phyloP scores from a whole-genome alignment of 2,113 vertebrate genomes.

The Crotalus tigris region DNA sequence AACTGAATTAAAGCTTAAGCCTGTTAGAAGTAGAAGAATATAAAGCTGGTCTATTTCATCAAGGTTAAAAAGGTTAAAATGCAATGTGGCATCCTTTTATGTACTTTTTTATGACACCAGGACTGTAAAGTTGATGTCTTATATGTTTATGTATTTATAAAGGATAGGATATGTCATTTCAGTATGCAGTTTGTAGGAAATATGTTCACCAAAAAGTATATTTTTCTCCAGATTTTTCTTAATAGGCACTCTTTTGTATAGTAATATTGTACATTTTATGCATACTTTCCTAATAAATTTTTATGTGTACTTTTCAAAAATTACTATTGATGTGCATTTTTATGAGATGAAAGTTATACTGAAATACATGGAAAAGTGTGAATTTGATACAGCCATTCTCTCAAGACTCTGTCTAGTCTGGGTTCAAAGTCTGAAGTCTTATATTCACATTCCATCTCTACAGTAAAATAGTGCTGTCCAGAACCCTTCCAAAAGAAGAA shows the following conservation, averaged over 20 bases:
- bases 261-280: neutral
- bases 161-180: too few relatives aligned
- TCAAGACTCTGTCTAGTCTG: neutral
- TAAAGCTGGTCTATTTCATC: too few relatives aligned
- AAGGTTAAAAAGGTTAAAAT: too few relatives aligned
- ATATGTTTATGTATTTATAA: too few relatives aligned
- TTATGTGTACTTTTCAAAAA: neutral
- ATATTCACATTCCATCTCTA: neutral
- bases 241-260: neutral
- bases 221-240: neutral
- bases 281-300: neutral
- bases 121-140: too few relatives aligned
- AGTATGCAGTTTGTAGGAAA: too few relatives aligned
- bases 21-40: too few relatives aligned
- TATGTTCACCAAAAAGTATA: too few relatives aligned
- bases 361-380: neutral
- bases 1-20: too few relatives aligned
- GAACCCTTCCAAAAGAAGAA: neutral
- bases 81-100: too few relatives aligned
- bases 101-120: too few relatives aligned
- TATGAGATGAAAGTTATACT: neutral
- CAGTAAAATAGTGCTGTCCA: neutral
- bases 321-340: neutral
- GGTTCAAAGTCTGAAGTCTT: neutral
- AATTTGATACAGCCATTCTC: neutral